Percentiles rank a stretch among this genome's conserved stretches.
These are phyloP conservation scores for Corynorhinus townsendii DNA, from an alignment of 2,113 vertebrate species.

Conservation along the genomic window DNA sequence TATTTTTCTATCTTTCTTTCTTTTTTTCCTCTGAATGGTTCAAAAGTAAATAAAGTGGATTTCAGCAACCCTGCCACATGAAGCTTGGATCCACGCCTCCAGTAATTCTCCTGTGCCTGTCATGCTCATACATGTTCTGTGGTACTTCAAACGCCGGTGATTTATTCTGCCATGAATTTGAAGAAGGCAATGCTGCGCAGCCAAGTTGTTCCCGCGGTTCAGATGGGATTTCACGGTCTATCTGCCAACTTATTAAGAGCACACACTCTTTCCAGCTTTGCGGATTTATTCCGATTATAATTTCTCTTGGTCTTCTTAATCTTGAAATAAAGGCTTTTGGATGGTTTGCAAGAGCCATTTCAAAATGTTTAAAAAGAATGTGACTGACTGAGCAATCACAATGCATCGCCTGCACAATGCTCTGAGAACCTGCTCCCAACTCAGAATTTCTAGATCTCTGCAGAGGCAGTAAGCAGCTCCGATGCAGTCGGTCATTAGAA, in stretches of 20 bases:
- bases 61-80: conserved; percentile 1
- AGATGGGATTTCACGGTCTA: conserved; percentile 66
- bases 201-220: conserved; percentile 41
- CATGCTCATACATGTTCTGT: neutral
- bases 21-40: neutral
- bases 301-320: conserved; percentile 65
- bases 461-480: neutral
- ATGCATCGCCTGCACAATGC: neutral
- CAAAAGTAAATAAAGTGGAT: conserved; percentile 44
- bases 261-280: conserved; percentile 35
- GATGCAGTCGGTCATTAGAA: neutral
- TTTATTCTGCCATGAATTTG: conserved; percentile 69
- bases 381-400: neutral
- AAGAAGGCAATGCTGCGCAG: conserved; percentile 57
- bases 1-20: neutral
- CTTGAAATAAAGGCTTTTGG: conserved; percentile 56
- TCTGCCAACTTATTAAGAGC: conserved; percentile 63
- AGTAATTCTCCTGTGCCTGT: conserved; percentile 21
- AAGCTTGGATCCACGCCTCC: conserved; percentile 49
- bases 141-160: conserved; percentile 56
- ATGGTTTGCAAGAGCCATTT: conserved; percentile 30
- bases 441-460: conserved; percentile 4
- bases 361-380: conserved; percentile 27
- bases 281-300: conserved; percentile 64
- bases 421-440: neutral